These are phyloP conservation scores for Nephrotoma guestfalica DNA, from an alignment of 2,888 invertebrate species.

Conservation along the genomic window DNA sequence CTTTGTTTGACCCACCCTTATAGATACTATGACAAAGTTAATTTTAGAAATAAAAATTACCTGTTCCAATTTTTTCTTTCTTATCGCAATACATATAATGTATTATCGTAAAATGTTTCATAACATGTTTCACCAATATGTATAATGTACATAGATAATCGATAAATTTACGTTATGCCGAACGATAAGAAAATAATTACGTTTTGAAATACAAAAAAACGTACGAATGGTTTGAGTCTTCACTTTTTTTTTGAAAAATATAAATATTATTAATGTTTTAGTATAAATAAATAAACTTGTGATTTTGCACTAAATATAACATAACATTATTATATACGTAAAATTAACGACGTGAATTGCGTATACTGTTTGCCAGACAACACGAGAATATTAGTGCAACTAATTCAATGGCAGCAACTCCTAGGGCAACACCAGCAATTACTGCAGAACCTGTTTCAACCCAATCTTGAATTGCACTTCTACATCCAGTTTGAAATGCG, in stretches of 20 bases:
- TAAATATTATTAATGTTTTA: background rate
- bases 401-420: conserved; percentile 56
- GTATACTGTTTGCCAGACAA: conserved; percentile 75
- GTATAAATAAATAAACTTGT: background rate
- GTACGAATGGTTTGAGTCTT: background rate
- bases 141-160: too few relatives aligned
- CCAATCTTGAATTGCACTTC: conserved; percentile 23
- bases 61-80: too few relatives aligned
- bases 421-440: conserved; percentile 50
- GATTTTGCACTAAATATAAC: background rate
- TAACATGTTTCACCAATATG: too few relatives aligned
- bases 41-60: too few relatives aligned
- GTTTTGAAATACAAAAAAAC: background rate
- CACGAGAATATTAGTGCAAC: conserved; percentile 72
- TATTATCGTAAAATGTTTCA: too few relatives aligned
- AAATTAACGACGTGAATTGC: conserved; percentile 35
- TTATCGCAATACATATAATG: too few relatives aligned
- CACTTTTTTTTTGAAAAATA: background rate
- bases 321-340: background rate
- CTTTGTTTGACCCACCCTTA: too few relatives aligned
- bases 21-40: too few relatives aligned
- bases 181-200: too few relatives aligned
- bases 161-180: too few relatives aligned
- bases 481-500: conserved; percentile 37
- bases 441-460: conserved; percentile 38